Evolutionary conservation across 2,797 vertebrate genomes (phyloP).

Genomic region (Gobio occitaniae): DNA sequence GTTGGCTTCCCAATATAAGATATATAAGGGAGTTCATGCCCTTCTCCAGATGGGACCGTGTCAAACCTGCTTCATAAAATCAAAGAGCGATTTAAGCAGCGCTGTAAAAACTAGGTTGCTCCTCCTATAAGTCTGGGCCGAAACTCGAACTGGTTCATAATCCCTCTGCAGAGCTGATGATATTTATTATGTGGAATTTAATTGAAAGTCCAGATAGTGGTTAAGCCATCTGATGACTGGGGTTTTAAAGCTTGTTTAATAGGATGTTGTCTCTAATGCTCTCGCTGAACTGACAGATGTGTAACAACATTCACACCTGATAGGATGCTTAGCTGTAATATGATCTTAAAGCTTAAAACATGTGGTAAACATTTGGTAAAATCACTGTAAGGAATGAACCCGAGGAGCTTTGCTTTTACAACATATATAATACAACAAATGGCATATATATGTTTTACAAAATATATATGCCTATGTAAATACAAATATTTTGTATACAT

Average conservation of each 20-base stretch:
- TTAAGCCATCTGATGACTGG: conserved; percentile 44
- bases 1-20: background rate
- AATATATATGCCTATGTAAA: no score
- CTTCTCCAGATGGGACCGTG: conserved; percentile 48
- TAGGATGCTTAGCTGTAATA: background rate
- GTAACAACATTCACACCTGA: conserved; percentile 10
- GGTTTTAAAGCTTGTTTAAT: conserved; percentile 48
- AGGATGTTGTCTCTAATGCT: conserved; percentile 17
- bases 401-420: background rate
- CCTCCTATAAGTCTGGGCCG: conserved; percentile 51
- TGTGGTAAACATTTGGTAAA: background rate
- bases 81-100: conserved; percentile 55
- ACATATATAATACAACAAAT: no score
- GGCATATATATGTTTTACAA: no score
- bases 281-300: background rate
- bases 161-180: conserved; percentile 39
- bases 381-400: background rate
- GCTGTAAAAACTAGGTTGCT: conserved; percentile 53
- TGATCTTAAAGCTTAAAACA: background rate
- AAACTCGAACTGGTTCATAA: conserved; percentile 53
- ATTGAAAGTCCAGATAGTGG: conserved; percentile 58
- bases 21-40: conserved; percentile 7
- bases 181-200: conserved; percentile 58
- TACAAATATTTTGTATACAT: no score
- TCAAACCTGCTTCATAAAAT: conserved; percentile 58